These are phyloP conservation scores for Bradypodion pumilum DNA, from an alignment of 2,797 vertebrate species.

Conservation along the genomic window DNA sequence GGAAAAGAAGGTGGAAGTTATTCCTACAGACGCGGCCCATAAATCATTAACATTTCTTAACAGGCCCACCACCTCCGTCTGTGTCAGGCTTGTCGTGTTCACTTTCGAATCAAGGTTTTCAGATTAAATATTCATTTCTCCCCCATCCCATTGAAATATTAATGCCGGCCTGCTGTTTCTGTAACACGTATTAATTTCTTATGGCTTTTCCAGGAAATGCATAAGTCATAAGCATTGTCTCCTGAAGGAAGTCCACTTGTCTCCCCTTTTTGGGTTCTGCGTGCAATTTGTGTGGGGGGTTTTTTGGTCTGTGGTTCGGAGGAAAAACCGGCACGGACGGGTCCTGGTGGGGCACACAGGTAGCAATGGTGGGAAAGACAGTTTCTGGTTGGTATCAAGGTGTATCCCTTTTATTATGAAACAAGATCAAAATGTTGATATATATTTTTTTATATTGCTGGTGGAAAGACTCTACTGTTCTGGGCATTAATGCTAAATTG, in stretches of 20 bases:
- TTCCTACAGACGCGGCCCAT: constrained; percentile 67
- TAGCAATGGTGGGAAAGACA: too few relatives aligned
- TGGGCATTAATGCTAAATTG: constrained; percentile 67
- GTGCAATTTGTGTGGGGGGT: constrained; percentile 47
- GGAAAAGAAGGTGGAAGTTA: constrained; percentile 63
- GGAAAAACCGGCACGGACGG: background rate
- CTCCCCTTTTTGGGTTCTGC: constrained; percentile 38
- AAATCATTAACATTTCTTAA: constrained; percentile 75
- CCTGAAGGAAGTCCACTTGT: constrained; percentile 62
- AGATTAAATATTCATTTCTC: constrained; percentile 84
- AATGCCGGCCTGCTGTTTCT: constrained; percentile 77
- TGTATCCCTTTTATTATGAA: too few relatives aligned
- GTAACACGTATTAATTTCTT: constrained; percentile 81
- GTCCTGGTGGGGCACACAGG: too few relatives aligned
- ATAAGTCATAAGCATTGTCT: constrained; percentile 71
- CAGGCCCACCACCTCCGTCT: constrained; percentile 60
- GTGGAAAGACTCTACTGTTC: constrained; percentile 63
- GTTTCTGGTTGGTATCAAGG: too few relatives aligned
- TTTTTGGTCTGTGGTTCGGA: background rate
- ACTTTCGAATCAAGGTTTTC: constrained; percentile 75
- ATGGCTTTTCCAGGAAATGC: constrained; percentile 79
- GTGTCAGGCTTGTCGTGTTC: constrained; percentile 72
- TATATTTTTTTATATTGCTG: constrained; percentile 43
- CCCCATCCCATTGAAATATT: constrained; percentile 80
- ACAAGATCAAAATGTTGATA: constrained; percentile 58